A percentile compares a stretch with the other conserved stretches of the same genome.
phyloP scores from a whole-genome alignment of 2,113 vertebrate species.

The Syngnathoides biaculeatus region DNA sequence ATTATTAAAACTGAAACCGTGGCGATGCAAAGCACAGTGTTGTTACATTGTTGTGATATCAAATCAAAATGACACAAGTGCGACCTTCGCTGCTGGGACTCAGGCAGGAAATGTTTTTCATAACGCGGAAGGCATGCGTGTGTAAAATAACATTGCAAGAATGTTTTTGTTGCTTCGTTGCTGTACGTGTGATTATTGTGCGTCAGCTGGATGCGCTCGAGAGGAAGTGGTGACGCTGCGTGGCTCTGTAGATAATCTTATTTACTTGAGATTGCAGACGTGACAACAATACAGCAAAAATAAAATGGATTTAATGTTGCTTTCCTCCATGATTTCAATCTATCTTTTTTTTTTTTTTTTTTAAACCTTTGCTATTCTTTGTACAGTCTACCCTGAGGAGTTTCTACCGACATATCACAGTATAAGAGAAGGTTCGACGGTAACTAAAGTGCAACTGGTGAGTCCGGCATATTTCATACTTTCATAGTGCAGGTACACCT shows the following conservation, averaged over 20 bases:
- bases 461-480: constrained; percentile 26
- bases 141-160: background rate
- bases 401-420: constrained; percentile 63
- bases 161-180: background rate
- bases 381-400: constrained; percentile 65
- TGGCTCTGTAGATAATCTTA: constrained; percentile 11
- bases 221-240: background rate
- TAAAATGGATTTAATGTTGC: no score
- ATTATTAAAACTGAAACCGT: background rate
- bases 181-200: background rate
- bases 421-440: constrained; percentile 34
- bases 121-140: background rate
- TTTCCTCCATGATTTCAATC: background rate
- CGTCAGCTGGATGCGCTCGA: background rate
- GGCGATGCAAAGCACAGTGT: background rate
- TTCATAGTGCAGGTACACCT: no score
- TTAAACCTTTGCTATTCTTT: background rate
- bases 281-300: background rate
- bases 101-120: background rate
- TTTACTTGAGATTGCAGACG: background rate
- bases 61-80: background rate
- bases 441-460: constrained; percentile 53
- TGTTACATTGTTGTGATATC: background rate
- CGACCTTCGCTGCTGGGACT: background rate
- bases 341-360: background rate